A percentile compares a stretch with the other conserved stretches of the same genome.
phyloP scores from a whole-genome alignment of 35 echinoderm and acorn worm species.

The Diadema setosum region DNA sequence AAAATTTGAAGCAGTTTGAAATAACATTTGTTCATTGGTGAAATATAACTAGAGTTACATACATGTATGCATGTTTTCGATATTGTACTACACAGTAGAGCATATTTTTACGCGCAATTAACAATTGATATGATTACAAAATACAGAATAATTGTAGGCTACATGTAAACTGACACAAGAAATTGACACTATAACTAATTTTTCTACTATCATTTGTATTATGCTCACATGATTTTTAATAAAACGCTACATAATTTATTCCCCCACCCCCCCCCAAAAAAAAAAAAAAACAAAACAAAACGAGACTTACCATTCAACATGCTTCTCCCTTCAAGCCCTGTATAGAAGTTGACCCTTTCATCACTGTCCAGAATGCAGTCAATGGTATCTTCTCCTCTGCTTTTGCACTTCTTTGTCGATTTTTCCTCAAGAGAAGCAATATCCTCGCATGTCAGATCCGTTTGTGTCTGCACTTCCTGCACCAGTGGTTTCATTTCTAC shows the following conservation, averaged over 20 bases:
- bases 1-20: not conserved
- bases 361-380: not conserved
- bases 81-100: not conserved
- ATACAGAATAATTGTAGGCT: not conserved
- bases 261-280: too few relatives aligned
- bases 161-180: not conserved
- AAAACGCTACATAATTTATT: not conserved
- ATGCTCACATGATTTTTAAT: not conserved
- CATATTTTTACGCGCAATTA: not conserved
- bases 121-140: not conserved
- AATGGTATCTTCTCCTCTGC: not conserved
- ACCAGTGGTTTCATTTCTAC: not conserved
- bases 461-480: not conserved
- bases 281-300: not conserved
- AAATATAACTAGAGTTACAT: not conserved
- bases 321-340: slow-evolving; percentile 7
- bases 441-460: not conserved
- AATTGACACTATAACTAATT: not conserved
- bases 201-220: not conserved
- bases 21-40: not conserved
- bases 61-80: not conserved
- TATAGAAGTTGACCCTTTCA: slow-evolving; percentile 44
- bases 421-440: not conserved
- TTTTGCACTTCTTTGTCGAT: not conserved
- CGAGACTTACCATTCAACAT: not conserved